Evolutionary conservation across 2,113 vertebrate species (phyloP).

Genomic region (human): DNA sequence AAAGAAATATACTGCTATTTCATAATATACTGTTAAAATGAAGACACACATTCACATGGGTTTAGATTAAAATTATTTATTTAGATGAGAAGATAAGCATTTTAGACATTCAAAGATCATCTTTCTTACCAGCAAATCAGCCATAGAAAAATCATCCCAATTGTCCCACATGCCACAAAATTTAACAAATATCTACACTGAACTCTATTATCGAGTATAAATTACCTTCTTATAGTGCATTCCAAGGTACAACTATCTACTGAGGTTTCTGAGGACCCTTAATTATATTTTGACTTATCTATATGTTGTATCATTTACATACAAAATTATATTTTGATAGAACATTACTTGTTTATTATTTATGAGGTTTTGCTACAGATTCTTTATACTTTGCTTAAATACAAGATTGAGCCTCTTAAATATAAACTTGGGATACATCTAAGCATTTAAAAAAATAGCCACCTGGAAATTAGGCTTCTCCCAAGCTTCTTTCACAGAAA

Average conservation of each 20-base stretch:
- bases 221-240: neutral
- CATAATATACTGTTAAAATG: neutral
- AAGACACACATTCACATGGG: neutral
- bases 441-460: neutral
- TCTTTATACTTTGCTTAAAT: neutral
- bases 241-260: neutral
- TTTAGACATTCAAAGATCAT: neutral
- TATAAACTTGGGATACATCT: neutral
- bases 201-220: neutral
- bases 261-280: neutral
- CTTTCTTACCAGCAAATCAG: neutral
- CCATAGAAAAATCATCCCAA: neutral
- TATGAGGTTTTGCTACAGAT: neutral
- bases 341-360: neutral
- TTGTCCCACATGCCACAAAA: neutral
- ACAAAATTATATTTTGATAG: constrained; percentile 12
- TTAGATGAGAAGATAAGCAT: neutral
- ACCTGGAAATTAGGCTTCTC: neutral
- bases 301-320: neutral
- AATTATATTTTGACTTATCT: neutral
- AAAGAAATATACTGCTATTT: neutral
- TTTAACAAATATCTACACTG: neutral
- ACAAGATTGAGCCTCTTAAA: neutral
- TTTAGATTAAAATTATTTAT: neutral
- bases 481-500: constrained; percentile 14